phyloP scores from a whole-genome alignment of 2,113 vertebrate genomes.

The Sapayoa aenigma region DNA sequence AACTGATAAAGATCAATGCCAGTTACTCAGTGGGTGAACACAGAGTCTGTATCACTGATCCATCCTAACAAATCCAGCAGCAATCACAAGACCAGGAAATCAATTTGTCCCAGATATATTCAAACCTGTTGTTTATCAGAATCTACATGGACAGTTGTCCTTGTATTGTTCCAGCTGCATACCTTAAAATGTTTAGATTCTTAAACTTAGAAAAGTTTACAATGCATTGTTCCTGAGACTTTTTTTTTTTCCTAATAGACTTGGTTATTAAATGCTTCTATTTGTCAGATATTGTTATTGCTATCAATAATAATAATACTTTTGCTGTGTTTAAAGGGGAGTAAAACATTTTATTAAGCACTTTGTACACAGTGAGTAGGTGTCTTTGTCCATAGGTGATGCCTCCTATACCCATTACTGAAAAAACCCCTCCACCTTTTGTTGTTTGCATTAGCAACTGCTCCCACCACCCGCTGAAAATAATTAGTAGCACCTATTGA shows the following conservation, averaged over 20 bases:
- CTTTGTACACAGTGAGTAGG: not conserved
- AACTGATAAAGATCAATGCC: not conserved
- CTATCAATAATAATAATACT: not conserved
- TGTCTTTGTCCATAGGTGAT: not conserved
- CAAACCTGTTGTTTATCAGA: not conserved
- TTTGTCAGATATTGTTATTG: not conserved
- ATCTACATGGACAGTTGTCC: not conserved
- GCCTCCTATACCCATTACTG: not conserved
- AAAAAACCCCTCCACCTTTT: not conserved
- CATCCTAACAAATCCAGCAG: not conserved
- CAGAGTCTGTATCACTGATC: not conserved
- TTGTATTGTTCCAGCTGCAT: not conserved
- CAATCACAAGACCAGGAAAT: not conserved
- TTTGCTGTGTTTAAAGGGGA: not conserved
- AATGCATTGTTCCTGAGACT: not conserved
- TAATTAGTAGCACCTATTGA: not conserved
- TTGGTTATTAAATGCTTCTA: not conserved
- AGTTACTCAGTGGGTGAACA: not conserved
- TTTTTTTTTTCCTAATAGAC: not conserved
- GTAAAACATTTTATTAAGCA: not conserved
- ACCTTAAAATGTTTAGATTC: not conserved
- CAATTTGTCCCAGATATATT: not conserved
- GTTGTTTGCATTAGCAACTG: not conserved
- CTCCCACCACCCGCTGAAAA: not conserved
- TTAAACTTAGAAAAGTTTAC: not conserved